Conservation (phyloP, 2,888 invertebrate genomes). For the Patella ulyssiponensis region DNA sequence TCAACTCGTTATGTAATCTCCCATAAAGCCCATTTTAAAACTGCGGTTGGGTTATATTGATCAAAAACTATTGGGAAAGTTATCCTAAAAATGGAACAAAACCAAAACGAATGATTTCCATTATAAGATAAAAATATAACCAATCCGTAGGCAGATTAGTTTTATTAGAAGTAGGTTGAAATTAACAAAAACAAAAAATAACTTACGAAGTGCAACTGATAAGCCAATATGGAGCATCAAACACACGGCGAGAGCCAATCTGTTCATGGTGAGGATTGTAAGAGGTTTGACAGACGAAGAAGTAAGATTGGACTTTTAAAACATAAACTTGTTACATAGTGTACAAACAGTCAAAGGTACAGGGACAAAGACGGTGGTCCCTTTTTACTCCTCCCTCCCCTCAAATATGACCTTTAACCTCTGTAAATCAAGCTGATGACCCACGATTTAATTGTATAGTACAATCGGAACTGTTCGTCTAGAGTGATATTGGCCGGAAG, state of each 20-base stretch:
- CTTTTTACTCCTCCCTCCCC: slow-evolving; percentile 8
- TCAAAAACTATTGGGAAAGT: too few species aligned
- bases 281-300: background rate
- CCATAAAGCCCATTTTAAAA: too few species aligned
- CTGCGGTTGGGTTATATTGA: too few species aligned
- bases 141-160: too few species aligned
- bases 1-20: too few species aligned
- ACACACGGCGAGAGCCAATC: background rate
- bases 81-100: too few species aligned
- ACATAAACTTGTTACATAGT: too few species aligned
- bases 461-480: background rate
- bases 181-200: background rate
- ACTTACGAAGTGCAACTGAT: background rate
- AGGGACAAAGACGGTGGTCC: background rate
- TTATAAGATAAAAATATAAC: too few species aligned
- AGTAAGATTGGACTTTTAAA: background rate
- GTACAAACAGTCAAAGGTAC: background rate
- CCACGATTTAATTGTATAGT: background rate
- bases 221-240: background rate
- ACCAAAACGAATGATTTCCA: too few species aligned
- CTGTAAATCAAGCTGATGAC: background rate
- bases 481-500: background rate
- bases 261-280: background rate
- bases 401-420: slow-evolving; percentile 4
- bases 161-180: too few species aligned